These are phyloP conservation scores for Riptortus pedestris DNA, from an alignment of 1,140 invertebrate species.

Conservation along the genomic window DNA sequence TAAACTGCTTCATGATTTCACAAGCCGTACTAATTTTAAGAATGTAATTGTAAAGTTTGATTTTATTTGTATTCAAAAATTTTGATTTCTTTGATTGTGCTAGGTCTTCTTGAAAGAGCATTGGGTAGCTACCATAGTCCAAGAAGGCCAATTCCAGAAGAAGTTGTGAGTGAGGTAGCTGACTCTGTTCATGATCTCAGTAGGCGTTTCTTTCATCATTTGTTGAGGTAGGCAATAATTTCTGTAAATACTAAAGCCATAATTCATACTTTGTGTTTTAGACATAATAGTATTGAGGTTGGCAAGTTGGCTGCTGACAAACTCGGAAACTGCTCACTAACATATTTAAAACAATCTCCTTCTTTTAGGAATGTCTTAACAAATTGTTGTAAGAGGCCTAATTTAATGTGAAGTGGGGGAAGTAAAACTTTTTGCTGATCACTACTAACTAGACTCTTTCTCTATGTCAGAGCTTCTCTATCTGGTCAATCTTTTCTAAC, in stretches of 20 bases:
- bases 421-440: slow-evolving; percentile 25
- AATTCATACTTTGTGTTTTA: too few species aligned
- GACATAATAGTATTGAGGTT: too few species aligned
- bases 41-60: too few species aligned
- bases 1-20: too few species aligned
- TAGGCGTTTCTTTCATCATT: slow-evolving; percentile 64
- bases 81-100: slow-evolving; percentile 26
- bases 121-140: slow-evolving; percentile 61
- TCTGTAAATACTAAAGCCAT: neutral
- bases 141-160: slow-evolving; percentile 49
- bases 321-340: slow-evolving; percentile 31
- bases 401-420: slow-evolving; percentile 37
- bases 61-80: too few species aligned
- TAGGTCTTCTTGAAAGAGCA: slow-evolving; percentile 54
- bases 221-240: slow-evolving; percentile 50
- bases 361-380: slow-evolving; percentile 33
- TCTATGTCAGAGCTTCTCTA: slow-evolving; percentile 32
- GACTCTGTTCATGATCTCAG: slow-evolving; percentile 63
- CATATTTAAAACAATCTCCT: slow-evolving; percentile 33
- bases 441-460: slow-evolving; percentile 35
- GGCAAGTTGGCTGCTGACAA: slow-evolving; percentile 33
- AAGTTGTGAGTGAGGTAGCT: slow-evolving; percentile 56
- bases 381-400: slow-evolving; percentile 36
- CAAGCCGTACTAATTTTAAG: too few species aligned
- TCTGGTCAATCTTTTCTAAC: slow-evolving; percentile 33